A percentile compares a stretch with the other conserved stretches of the same genome.
Evolutionary conservation across 1,140 invertebrate genomes (phyloP).

Genomic region (Heliconius eleuchia): DNA sequence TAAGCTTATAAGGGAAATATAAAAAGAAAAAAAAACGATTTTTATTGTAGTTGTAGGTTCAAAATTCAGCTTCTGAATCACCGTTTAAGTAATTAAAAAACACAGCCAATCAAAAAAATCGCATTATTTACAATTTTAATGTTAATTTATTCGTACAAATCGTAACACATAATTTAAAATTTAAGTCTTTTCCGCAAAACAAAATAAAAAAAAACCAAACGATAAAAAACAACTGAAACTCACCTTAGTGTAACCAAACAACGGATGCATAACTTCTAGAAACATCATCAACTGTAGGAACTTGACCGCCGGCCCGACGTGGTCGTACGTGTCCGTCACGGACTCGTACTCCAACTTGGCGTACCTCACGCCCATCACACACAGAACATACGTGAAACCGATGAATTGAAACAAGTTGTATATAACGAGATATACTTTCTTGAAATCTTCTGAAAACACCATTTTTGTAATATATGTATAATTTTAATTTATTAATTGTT

Average conservation of each 20-base stretch:
- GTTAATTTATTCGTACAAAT: no score
- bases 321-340: constrained; percentile 87
- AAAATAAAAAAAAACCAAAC: background rate
- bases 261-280: constrained; percentile 93
- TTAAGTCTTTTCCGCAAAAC: background rate
- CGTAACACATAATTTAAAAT: no score
- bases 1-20: no score
- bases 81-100: no score
- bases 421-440: constrained; percentile 92
- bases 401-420: constrained; percentile 97
- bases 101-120: no score
- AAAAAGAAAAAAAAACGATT: no score
- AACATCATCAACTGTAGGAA: constrained; percentile 92
- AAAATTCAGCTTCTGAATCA: no score
- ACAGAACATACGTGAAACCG: constrained; percentile 90
- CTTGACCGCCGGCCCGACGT: constrained; percentile 90
- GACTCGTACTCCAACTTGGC: constrained; percentile 88
- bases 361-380: constrained; percentile 89
- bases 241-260: constrained; percentile 94
- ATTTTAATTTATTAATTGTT: background rate
- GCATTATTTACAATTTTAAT: no score
- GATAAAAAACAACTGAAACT: constrained; percentile 14
- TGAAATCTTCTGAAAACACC: constrained; percentile 87
- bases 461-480: constrained; percentile 8
- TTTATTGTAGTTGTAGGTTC: no score